Percentiles rank a stretch among this genome's conserved stretches.
Conservation (phyloP, 2,888 invertebrate species). For the Nephrotoma guestfalica region DNA sequence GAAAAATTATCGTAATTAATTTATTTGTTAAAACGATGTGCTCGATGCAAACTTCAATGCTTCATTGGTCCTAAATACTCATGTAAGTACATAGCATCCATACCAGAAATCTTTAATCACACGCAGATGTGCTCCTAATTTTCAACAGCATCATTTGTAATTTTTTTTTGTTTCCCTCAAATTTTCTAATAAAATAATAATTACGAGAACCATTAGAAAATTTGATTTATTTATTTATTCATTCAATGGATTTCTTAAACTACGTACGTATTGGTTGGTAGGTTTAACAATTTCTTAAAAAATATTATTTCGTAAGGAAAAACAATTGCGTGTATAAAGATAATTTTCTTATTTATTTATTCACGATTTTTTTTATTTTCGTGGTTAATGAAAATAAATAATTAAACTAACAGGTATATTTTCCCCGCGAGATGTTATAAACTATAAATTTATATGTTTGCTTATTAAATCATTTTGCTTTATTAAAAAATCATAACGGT, state of each 20-base stretch:
- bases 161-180: background rate
- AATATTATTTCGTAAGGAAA: background rate
- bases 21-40: background rate
- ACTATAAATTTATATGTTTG: background rate
- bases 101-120: background rate
- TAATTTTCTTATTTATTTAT: background rate
- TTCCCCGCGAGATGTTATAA: background rate
- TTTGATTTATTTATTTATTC: background rate
- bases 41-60: background rate
- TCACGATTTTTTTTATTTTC: background rate
- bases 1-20: background rate
- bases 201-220: background rate
- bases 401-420: background rate
- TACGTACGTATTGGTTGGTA: background rate
- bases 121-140: background rate
- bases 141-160: background rate
- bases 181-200: background rate
- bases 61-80: background rate
- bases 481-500: background rate
- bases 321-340: background rate
- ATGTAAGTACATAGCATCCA: background rate
- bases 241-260: background rate
- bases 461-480: background rate
- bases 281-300: background rate
- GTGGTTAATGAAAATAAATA: background rate